Conservation (phyloP, 2,888 invertebrate genomes). For the Ganaspis brasiliensis region DNA sequence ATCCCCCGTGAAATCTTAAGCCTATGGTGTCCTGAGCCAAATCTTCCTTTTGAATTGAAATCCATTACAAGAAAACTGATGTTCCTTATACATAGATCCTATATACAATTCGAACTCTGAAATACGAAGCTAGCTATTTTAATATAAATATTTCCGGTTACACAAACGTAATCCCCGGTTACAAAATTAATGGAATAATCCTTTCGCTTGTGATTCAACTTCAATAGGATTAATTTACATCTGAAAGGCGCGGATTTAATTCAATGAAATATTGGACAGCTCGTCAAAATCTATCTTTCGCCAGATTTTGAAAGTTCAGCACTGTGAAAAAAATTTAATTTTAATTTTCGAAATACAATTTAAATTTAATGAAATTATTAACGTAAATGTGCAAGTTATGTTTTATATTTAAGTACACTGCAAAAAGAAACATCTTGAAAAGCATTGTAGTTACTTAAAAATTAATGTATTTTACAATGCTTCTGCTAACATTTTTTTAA, state of each 20-base stretch:
- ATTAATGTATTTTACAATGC: too few species aligned
- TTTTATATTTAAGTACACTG: too few species aligned
- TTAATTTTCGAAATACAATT: not conserved
- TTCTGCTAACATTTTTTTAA: too few species aligned
- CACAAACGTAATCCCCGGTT: not conserved
- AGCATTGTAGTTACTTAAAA: too few species aligned
- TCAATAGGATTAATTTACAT: conserved; percentile 21
- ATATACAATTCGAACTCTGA: not conserved
- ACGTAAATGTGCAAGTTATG: too few species aligned
- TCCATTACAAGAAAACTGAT: conserved; percentile 11
- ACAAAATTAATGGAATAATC: conserved; percentile 14
- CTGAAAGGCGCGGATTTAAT: conserved; percentile 5
- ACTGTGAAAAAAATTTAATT: not conserved
- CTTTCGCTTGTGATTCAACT: not conserved
- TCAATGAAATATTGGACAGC: not conserved
- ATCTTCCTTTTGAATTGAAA: conserved; percentile 6
- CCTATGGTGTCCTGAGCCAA: conserved; percentile 55
- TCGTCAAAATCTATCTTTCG: not conserved
- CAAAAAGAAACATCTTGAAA: too few species aligned
- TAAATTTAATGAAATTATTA: too few species aligned
- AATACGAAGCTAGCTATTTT: not conserved
- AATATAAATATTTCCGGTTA: conserved; percentile 7
- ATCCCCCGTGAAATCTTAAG: conserved; percentile 64
- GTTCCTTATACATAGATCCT: too few species aligned
- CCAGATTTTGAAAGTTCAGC: not conserved